Evolutionary conservation across 2,888 invertebrate genomes (phyloP).

Genomic region (Stramonita haemastoma): DNA sequence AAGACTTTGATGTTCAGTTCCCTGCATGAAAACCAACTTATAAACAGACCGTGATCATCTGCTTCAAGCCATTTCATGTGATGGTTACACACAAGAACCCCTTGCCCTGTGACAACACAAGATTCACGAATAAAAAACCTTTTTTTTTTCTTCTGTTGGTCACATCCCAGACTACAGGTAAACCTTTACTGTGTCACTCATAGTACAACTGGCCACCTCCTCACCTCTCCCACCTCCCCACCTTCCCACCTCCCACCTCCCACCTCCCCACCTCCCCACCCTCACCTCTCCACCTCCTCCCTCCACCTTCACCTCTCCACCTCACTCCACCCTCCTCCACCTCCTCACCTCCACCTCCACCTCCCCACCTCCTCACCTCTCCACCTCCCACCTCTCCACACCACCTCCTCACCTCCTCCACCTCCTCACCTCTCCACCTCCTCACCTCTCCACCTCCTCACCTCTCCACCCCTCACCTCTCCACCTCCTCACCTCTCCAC

Average conservation of each 20-base stretch:
- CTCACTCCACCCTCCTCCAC: background rate
- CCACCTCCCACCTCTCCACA: background rate
- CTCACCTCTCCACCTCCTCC: background rate
- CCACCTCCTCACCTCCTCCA: background rate
- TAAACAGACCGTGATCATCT: too few relatives aligned
- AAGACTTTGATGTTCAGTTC: too few relatives aligned
- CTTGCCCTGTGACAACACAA: background rate
- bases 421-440: background rate
- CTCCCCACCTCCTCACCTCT: too few relatives aligned
- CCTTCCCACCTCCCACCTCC: background rate
- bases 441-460: background rate
- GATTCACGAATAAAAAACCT: background rate
- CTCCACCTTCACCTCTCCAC: background rate
- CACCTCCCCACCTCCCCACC: background rate
- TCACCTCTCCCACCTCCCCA: background rate
- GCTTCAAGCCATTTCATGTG: too few relatives aligned
- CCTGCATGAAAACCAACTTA: too few relatives aligned
- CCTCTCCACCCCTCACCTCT: too few relatives aligned
- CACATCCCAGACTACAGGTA: background rate
- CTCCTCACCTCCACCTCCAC: background rate
- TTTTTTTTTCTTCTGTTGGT: background rate
- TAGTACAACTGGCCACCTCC: background rate
- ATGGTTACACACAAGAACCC: too few relatives aligned
- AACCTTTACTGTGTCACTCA: background rate
- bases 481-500: too few relatives aligned